Conservation (phyloP, 2,888 invertebrate genomes). For the Pterostichus madidus region DNA sequence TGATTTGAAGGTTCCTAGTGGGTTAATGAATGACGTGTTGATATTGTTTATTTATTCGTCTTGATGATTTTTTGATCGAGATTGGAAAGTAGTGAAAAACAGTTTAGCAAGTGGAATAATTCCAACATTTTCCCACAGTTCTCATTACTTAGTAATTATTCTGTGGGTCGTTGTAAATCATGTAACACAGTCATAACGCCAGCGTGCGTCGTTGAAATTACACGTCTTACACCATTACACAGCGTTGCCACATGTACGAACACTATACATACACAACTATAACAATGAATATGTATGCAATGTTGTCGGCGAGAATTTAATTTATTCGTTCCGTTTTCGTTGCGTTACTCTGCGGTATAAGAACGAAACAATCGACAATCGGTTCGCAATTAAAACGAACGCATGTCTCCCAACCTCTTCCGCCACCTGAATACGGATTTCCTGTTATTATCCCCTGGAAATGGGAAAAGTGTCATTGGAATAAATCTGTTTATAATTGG, state of each 20-base stretch:
- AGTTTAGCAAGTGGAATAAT: not conserved
- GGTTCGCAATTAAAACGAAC: slow-evolving; percentile 38
- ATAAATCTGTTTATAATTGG: slow-evolving; percentile 45
- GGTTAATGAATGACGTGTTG: no score
- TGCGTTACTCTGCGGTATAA: slow-evolving; percentile 28
- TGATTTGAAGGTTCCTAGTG: no score
- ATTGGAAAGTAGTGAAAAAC: not conserved
- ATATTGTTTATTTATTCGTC: no score
- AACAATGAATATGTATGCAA: slow-evolving; percentile 44
- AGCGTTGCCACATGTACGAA: slow-evolving; percentile 9
- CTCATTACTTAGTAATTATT: slow-evolving; percentile 37
- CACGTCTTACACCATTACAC: slow-evolving; percentile 41
- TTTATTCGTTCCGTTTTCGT: slow-evolving; percentile 44
- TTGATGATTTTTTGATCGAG: no score
- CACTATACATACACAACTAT: slow-evolving; percentile 1
- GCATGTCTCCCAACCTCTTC: slow-evolving; percentile 22
- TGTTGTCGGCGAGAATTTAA: slow-evolving; percentile 46
- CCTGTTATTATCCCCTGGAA: slow-evolving; percentile 44
- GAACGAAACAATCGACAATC: slow-evolving; percentile 19
- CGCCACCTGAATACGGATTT: slow-evolving; percentile 25
- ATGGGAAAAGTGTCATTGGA: slow-evolving; percentile 35
- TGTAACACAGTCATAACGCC: slow-evolving; percentile 48
- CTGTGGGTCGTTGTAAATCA: slow-evolving; percentile 34
- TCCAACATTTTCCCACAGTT: not conserved
- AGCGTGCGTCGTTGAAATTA: slow-evolving; percentile 28